These are phyloP conservation scores for Phrynosoma platyrhinos DNA, from an alignment of 2,113 vertebrate species.

Conservation along the genomic window DNA sequence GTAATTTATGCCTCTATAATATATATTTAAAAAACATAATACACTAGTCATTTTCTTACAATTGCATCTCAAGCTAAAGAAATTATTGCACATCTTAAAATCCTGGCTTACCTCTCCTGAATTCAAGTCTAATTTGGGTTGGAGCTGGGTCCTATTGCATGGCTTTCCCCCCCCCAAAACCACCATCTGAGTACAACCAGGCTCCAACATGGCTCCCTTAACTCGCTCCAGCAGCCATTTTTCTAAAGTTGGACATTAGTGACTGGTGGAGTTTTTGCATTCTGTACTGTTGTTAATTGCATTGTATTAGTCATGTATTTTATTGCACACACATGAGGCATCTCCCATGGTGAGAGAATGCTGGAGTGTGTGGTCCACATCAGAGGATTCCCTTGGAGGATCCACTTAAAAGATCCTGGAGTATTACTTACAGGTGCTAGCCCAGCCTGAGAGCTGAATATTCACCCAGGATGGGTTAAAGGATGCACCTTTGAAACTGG, in stretches of 20 bases:
- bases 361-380: background rate
- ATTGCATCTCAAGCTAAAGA: background rate
- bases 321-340: background rate
- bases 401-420: background rate
- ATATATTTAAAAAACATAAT: background rate
- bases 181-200: too few relatives aligned
- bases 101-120: too few relatives aligned
- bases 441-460: background rate
- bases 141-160: too few relatives aligned
- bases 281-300: background rate
- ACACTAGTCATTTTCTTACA: background rate
- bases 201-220: too few relatives aligned
- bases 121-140: too few relatives aligned
- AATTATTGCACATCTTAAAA: too few relatives aligned
- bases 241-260: too few relatives aligned
- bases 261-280: too few relatives aligned
- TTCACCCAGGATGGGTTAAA: too few relatives aligned
- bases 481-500: too few relatives aligned
- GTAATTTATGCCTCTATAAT: conserved; percentile 17
- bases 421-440: background rate
- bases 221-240: too few relatives aligned
- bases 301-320: background rate
- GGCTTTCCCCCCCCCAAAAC: too few relatives aligned
- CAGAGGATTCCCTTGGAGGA: background rate
- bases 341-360: background rate